Percentiles rank a stretch among this genome's conserved stretches.
These are phyloP conservation scores for Caenorhabditis imperialis DNA, from an alignment of 2,888 invertebrate species.

Conservation along the genomic window DNA sequence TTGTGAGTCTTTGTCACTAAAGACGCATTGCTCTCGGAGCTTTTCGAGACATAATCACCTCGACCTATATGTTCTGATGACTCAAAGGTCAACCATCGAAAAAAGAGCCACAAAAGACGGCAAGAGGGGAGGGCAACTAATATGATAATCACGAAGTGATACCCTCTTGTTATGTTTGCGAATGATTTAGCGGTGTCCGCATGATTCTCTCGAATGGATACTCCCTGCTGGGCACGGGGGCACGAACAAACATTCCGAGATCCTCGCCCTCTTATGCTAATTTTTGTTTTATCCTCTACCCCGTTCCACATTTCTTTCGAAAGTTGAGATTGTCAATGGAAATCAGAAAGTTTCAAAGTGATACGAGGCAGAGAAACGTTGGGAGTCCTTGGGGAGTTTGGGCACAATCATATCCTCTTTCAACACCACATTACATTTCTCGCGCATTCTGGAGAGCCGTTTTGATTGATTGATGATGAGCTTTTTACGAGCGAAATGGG, in stretches of 20 bases:
- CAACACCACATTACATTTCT: slow-evolving; percentile 49
- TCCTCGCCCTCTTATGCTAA: slow-evolving; percentile 35
- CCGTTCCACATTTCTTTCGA: slow-evolving; percentile 12
- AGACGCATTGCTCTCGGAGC: no score
- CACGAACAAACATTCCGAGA: slow-evolving; percentile 32
- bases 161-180: slow-evolving; percentile 48
- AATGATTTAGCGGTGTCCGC: slow-evolving; percentile 52
- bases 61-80: no score
- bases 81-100: no score
- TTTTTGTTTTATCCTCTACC: no score
- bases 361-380: neutral
- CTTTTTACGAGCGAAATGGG: slow-evolving; percentile 12
- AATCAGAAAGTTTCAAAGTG: slow-evolving; percentile 13
- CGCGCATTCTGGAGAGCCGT: slow-evolving; percentile 24
- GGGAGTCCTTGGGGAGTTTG: neutral
- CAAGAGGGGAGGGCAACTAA: slow-evolving; percentile 33
- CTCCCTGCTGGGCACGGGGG: slow-evolving; percentile 25
- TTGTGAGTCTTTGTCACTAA: no score
- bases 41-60: no score
- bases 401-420: slow-evolving; percentile 44
- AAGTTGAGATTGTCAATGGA: slow-evolving; percentile 11
- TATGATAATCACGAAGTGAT: slow-evolving; percentile 55
- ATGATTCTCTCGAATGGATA: slow-evolving; percentile 15
- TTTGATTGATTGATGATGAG: slow-evolving; percentile 44
- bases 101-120: slow-evolving; percentile 30